Conservation (phyloP, 1,140 invertebrate genomes). For the Diachasma alloeum region DNA sequence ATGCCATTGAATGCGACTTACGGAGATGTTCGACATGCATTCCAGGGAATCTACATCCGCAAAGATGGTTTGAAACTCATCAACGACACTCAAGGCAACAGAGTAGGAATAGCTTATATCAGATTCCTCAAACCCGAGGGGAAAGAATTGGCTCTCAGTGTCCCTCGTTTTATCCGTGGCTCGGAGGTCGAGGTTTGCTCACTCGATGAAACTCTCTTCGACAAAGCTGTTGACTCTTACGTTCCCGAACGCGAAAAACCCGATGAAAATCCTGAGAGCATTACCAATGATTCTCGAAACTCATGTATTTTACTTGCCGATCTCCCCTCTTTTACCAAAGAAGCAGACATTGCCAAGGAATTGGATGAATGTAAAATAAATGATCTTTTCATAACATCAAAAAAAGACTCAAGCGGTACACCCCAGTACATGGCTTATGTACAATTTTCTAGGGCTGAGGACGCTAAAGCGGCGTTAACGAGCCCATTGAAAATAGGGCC, state of each 20-base stretch:
- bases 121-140: slow-evolving; percentile 75
- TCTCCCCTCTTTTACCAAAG: slow-evolving; percentile 77
- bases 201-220: slow-evolving; percentile 72
- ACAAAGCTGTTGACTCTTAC: slow-evolving; percentile 72
- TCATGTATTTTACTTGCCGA: slow-evolving; percentile 75
- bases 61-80: slow-evolving; percentile 87
- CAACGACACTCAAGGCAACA: slow-evolving; percentile 79
- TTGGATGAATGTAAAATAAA: slow-evolving; percentile 76
- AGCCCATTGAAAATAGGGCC: slow-evolving; percentile 67
- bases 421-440: slow-evolving; percentile 74
- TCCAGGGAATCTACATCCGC: slow-evolving; percentile 79
- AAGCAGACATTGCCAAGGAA: slow-evolving; percentile 79
- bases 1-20: slow-evolving; percentile 75
- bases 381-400: slow-evolving; percentile 73
- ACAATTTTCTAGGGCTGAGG: slow-evolving; percentile 75
- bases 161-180: slow-evolving; percentile 60
- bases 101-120: slow-evolving; percentile 82
- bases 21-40: slow-evolving; percentile 82
- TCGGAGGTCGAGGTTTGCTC: slow-evolving; percentile 70
- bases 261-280: slow-evolving; percentile 34
- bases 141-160: slow-evolving; percentile 74
- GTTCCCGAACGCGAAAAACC: slow-evolving; percentile 52
- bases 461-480: slow-evolving; percentile 71
- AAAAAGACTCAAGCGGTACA: slow-evolving; percentile 67
- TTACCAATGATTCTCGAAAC: slow-evolving; percentile 30